phyloP scores from a whole-genome alignment of 1,140 invertebrate genomes.

The Drosophila neocordata region DNA sequence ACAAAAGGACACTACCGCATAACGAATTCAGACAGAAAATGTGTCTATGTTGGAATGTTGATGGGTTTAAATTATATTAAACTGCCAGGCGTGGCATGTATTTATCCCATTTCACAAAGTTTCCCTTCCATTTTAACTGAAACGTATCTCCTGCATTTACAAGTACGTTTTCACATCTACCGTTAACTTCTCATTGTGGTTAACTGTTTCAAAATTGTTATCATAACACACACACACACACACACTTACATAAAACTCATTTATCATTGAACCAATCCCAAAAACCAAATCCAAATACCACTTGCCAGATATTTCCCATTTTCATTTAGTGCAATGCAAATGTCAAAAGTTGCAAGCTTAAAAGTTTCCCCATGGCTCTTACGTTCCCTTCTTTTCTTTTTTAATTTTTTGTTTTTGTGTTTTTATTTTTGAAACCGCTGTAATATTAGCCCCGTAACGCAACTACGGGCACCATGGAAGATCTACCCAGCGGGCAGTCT shows the following conservation, averaged over 20 bases:
- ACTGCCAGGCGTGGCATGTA: slow-evolving; percentile 76
- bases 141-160: neutral
- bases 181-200: slow-evolving; percentile 37
- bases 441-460: slow-evolving; percentile 40
- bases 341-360: slow-evolving; percentile 70
- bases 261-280: slow-evolving; percentile 56
- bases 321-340: slow-evolving; percentile 76
- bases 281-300: slow-evolving; percentile 17
- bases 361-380: slow-evolving; percentile 27
- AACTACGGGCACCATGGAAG: slow-evolving; percentile 13
- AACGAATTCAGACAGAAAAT: slow-evolving; percentile 27
- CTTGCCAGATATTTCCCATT: slow-evolving; percentile 36
- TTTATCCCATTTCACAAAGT: slow-evolving; percentile 60
- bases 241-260: slow-evolving; percentile 43
- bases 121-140: neutral
- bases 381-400: no score
- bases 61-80: slow-evolving; percentile 80
- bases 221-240: slow-evolving; percentile 56
- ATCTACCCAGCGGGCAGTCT: slow-evolving; percentile 43
- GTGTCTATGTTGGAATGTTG: slow-evolving; percentile 55
- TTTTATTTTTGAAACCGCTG: slow-evolving; percentile 58
- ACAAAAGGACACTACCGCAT: slow-evolving; percentile 35
- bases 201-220: slow-evolving; percentile 62
- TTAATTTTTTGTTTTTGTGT: slow-evolving; percentile 34
- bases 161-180: slow-evolving; percentile 11